phyloP scores from a whole-genome alignment of 2,888 invertebrate species.

The Sympetrum striolatum region DNA sequence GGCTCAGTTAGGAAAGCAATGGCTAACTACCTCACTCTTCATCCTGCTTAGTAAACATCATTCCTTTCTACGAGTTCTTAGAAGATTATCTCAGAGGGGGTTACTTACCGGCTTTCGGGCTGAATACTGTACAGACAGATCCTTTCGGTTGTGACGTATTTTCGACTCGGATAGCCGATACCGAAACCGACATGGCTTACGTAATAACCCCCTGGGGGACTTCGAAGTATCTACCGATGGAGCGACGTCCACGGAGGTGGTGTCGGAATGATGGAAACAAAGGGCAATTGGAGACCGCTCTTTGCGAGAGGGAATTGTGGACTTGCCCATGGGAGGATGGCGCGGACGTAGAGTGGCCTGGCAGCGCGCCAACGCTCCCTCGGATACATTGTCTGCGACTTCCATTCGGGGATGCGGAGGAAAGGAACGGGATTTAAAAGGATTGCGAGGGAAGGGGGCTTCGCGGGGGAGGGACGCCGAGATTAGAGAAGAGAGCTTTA shows the following conservation, averaged over 20 bases:
- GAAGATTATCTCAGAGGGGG: too few species aligned
- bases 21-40: too few species aligned
- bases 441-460: neutral
- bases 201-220: neutral
- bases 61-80: too few species aligned
- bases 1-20: too few species aligned
- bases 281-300: neutral
- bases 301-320: neutral
- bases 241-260: neutral
- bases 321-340: neutral
- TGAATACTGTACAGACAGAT: too few species aligned
- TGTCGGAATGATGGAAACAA: neutral
- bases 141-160: too few species aligned
- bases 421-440: neutral
- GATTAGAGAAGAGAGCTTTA: neutral
- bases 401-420: constrained; percentile 5
- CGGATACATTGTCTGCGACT: constrained; percentile 12
- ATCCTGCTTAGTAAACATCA: too few species aligned
- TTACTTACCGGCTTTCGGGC: too few species aligned
- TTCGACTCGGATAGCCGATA: too few species aligned
- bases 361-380: neutral
- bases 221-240: neutral
- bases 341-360: neutral
- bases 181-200: too few species aligned
- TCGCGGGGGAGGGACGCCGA: neutral